phyloP scores from a whole-genome alignment of 2,888 invertebrate species.

The Agrochola circellaris region DNA sequence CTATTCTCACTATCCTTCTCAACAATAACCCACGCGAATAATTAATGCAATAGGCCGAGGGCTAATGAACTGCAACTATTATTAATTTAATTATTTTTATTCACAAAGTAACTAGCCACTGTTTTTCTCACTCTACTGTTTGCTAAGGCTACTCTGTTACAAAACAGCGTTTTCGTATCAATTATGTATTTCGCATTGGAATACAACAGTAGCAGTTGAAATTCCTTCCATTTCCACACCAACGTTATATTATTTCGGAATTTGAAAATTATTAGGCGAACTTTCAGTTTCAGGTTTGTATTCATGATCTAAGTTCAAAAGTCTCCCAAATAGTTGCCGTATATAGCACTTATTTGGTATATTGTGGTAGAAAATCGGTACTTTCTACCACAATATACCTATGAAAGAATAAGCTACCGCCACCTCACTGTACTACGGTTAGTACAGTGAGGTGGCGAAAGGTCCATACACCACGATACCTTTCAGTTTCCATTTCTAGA shows the following conservation, averaged over 20 bases:
- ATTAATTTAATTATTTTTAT: slow-evolving; percentile 57
- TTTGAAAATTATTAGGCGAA: slow-evolving; percentile 13
- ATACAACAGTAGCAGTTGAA: slow-evolving; percentile 6
- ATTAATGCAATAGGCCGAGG: slow-evolving; percentile 65
- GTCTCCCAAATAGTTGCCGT: not conserved
- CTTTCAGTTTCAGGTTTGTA: slow-evolving; percentile 15
- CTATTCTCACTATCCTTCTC: slow-evolving; percentile 69
- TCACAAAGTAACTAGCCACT: slow-evolving; percentile 24
- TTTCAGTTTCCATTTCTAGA: not conserved
- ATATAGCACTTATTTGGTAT: not conserved
- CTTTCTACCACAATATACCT: no score
- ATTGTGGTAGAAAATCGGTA: not conserved
- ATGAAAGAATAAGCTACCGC: no score
- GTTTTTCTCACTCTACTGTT: slow-evolving; percentile 38
- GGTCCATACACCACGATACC: not conserved
- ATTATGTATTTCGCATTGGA: slow-evolving; percentile 5
- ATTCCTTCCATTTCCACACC: not conserved
- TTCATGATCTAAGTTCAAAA: not conserved
- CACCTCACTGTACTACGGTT: no score
- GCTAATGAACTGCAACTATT: slow-evolving; percentile 63
- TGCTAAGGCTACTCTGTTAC: slow-evolving; percentile 17
- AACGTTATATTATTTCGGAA: slow-evolving; percentile 5
- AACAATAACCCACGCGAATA: slow-evolving; percentile 66
- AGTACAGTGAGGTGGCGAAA: not conserved
- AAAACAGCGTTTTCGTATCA: slow-evolving; percentile 20